phyloP scores from a whole-genome alignment of 2,113 vertebrate genomes.

The Platanista minor region DNA sequence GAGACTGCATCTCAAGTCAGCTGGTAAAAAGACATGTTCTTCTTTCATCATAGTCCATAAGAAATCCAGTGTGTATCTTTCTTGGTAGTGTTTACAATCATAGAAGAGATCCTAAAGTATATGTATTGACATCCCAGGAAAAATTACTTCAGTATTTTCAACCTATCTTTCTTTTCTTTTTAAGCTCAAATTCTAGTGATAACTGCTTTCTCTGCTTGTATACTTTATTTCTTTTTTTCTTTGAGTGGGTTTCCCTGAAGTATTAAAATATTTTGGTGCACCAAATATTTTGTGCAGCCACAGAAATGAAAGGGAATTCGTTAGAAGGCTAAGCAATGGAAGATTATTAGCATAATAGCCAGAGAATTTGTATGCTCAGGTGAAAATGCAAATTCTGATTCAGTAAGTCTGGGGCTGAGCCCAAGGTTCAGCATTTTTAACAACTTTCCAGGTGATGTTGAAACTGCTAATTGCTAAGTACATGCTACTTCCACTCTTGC shows the following conservation, averaged over 20 bases:
- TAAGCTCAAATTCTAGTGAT: background rate
- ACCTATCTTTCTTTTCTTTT: background rate
- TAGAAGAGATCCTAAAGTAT: background rate
- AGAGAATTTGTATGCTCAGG: background rate
- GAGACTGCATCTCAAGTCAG: background rate
- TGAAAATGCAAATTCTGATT: background rate
- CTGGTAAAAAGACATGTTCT: background rate
- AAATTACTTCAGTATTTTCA: background rate
- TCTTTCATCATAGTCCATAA: background rate
- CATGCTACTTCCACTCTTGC: background rate
- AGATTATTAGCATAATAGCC: background rate
- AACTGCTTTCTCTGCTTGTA: background rate
- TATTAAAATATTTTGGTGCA: background rate
- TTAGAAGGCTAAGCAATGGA: background rate
- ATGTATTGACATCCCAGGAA: background rate
- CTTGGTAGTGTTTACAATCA: background rate
- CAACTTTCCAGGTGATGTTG: background rate
- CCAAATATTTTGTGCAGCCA: background rate
- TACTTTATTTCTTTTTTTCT: background rate
- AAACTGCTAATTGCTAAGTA: background rate
- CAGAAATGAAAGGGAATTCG: background rate
- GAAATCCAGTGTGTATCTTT: background rate
- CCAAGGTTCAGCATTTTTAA: background rate
- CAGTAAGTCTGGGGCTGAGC: background rate
- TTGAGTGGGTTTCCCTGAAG: background rate